Percentiles rank a stretch among this genome's conserved stretches.
Conservation (phyloP, 2,888 invertebrate species). For the Orthonychiurus folsomi region DNA sequence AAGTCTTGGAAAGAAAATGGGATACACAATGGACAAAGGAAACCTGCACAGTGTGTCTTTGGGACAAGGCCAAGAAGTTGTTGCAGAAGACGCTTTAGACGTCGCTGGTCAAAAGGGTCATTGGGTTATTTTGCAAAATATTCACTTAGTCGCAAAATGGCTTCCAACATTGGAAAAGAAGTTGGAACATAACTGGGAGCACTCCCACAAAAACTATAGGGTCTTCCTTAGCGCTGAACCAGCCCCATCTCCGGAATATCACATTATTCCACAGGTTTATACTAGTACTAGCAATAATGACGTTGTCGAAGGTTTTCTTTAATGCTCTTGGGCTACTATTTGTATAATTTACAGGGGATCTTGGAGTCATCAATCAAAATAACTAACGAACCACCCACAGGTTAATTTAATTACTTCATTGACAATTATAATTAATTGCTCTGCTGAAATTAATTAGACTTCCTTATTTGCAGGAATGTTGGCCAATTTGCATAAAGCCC, state of each 20-base stretch:
- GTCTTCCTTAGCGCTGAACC: constrained; percentile 93
- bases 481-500: constrained; percentile 89
- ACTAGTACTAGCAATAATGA: no score
- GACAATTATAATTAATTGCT: no score
- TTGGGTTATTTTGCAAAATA: constrained; percentile 77
- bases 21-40: constrained; percentile 67
- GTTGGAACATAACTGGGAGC: constrained; percentile 71
- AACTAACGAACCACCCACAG: constrained; percentile 92
- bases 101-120: constrained; percentile 74
- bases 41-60: constrained; percentile 85
- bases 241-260: constrained; percentile 72
- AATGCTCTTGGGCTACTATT: no score
- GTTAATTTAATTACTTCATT: no score
- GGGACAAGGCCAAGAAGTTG: constrained; percentile 86
- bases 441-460: no score
- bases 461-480: no score
- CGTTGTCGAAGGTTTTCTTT: no score
- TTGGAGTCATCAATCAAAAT: constrained; percentile 93
- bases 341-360: constrained; percentile 78
- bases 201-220: constrained; percentile 70
- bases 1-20: constrained; percentile 70
- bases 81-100: constrained; percentile 90
- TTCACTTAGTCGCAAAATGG: constrained; percentile 93
- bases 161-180: constrained; percentile 78
- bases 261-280: constrained; percentile 69